Base-by-base conservation (phyloP, 2,113 vertebrate species). In the Sebastes fasciatus region DNA sequence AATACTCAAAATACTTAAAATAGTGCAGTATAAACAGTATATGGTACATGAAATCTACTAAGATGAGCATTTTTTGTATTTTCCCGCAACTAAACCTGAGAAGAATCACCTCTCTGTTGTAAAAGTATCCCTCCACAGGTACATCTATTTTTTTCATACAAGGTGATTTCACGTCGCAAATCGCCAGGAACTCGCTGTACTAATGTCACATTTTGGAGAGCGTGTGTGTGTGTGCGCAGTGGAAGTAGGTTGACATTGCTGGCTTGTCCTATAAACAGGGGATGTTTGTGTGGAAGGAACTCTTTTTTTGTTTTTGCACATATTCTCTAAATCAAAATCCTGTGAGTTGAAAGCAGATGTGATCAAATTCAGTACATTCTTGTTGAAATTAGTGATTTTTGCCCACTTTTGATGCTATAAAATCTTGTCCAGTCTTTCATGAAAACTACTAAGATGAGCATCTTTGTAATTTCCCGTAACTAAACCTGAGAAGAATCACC, bases 231-330 rank as follows among this genome's bases (percentile, higher is more conserved):
- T 34, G 82, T 82, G 81, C 83, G 54, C 4, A 6, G 75, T 84
- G 89, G 89, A 92, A 91, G 83, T 90, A 91, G 92, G 90, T 82
- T 93, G 90, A 92, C 92, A 89, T 80, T 80, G 87, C 83, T 76
- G 82, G 62, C 79, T 80, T 74, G 91, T 91, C 87, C 87, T 91
- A 79, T 78, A 91, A 90, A 80, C n/a, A 75, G 75, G 80, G 42
- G 21, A 75, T 77, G 79, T 80, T 83, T 42, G 60, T 54, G 34
- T 34, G 40, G 64, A 74, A 51, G 60, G 42, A 80, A 85, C 62
- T 86, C 49, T 68, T 52, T 45, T 68, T 5, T 51, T n/a, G 16
- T 65, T n/a, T 68, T 21, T 3, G 14, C 17, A 42, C 43, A 40
- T 13, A 19, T 23, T 46, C 10, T 48, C 3, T 9, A 1, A 49